These are phyloP conservation scores for Myrmecophaga tridactyla DNA, from an alignment of 2,113 vertebrate species.

Conservation along the genomic window DNA sequence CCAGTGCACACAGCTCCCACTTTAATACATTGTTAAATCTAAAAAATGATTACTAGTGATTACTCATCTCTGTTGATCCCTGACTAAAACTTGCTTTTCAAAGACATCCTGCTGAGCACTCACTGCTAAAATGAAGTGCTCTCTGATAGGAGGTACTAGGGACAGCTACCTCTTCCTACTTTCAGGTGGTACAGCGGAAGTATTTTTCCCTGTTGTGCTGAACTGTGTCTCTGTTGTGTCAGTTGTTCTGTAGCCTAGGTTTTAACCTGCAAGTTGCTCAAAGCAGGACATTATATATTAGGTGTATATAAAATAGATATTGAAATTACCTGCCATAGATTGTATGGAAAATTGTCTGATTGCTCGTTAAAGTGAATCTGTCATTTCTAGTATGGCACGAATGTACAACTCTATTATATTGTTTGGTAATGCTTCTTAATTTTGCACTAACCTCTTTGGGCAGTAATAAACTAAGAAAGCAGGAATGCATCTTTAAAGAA, in stretches of 20 bases:
- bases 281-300: neutral
- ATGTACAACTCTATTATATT: neutral
- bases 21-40: neutral
- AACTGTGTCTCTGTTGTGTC: neutral
- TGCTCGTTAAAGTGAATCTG: neutral
- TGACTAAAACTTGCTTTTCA: neutral
- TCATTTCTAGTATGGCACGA: neutral
- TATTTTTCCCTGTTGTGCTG: neutral
- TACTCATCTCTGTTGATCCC: neutral
- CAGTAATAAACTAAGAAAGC: slow-evolving; percentile 16
- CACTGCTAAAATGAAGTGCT: neutral
- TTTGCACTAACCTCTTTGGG: neutral
- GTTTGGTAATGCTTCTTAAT: neutral
- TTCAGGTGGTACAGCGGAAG: neutral
- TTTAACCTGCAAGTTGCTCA: neutral
- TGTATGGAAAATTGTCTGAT: neutral
- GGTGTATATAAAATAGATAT: neutral
- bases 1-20: neutral
- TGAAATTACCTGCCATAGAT: neutral
- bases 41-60: neutral
- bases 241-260: neutral
- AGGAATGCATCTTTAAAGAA: neutral
- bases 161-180: neutral
- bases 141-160: neutral
- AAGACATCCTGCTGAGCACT: neutral